Evolutionary conservation across 2,888 invertebrate species (phyloP).

Genomic region (Tipula unca): DNA sequence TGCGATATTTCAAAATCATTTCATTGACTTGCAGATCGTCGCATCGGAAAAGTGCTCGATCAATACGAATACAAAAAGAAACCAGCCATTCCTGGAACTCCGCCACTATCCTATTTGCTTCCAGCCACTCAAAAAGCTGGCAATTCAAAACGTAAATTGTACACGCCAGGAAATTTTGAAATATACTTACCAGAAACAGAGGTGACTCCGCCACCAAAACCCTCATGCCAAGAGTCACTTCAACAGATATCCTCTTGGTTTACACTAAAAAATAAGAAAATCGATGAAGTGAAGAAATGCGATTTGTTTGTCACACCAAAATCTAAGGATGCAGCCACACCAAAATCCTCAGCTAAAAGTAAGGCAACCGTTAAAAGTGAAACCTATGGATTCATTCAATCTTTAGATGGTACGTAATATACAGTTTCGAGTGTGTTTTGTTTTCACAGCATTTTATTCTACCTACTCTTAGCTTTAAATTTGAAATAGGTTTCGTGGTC

Average conservation of each 20-base stretch:
- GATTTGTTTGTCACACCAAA: not conserved
- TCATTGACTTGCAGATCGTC: slow-evolving; percentile 18
- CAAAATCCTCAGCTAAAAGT: slow-evolving; percentile 22
- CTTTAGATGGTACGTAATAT: slow-evolving; percentile 33
- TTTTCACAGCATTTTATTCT: not conserved
- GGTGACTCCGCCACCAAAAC: not conserved
- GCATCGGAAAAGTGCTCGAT: slow-evolving; percentile 31
- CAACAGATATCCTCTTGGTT: not conserved
- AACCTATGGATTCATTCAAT: slow-evolving; percentile 35
- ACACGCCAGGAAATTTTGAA: slow-evolving; percentile 34
- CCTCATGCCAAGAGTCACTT: not conserved
- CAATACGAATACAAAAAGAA: slow-evolving; percentile 31
- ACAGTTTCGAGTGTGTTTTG: too few relatives aligned
- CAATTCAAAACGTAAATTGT: slow-evolving; percentile 31
- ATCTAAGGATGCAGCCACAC: slow-evolving; percentile 20
- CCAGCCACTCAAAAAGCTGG: slow-evolving; percentile 28
- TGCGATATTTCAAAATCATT: not conserved
- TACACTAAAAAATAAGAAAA: not conserved
- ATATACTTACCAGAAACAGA: not conserved
- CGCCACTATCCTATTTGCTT: slow-evolving; percentile 19
- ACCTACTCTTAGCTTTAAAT: not conserved
- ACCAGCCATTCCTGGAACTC: slow-evolving; percentile 31
- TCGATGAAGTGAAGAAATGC: not conserved
- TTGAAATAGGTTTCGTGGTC: too few relatives aligned
- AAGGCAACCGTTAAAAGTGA: not conserved